Conservation (phyloP, 2,888 invertebrate genomes). For the Heteromyza rotundicornis region DNA sequence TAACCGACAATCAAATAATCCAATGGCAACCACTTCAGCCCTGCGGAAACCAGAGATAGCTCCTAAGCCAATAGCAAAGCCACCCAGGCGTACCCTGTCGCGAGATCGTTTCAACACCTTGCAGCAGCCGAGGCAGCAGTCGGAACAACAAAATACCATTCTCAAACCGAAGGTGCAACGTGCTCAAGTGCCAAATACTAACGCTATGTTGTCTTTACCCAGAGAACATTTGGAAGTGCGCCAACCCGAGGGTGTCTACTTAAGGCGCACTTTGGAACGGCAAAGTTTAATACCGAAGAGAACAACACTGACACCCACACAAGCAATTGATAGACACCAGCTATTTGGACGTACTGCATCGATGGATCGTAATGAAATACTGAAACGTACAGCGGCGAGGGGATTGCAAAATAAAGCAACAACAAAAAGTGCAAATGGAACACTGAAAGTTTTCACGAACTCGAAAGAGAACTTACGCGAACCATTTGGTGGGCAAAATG, state of each 20-base stretch:
- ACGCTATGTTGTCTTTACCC: slow-evolving; percentile 29
- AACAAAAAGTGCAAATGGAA: slow-evolving; percentile 30
- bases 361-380: slow-evolving; percentile 56
- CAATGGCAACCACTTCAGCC: slow-evolving; percentile 12
- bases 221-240: slow-evolving; percentile 29
- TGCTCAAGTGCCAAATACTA: slow-evolving; percentile 6
- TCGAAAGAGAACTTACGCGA: slow-evolving; percentile 41
- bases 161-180: slow-evolving; percentile 36
- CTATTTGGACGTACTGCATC: slow-evolving; percentile 50
- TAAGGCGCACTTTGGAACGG: slow-evolving; percentile 45
- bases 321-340: slow-evolving; percentile 31
- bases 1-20: slow-evolving; percentile 19
- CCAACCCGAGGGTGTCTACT: slow-evolving; percentile 27
- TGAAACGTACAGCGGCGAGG: slow-evolving; percentile 36
- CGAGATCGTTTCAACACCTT: slow-evolving; percentile 38
- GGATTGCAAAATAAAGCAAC: slow-evolving; percentile 11
- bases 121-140: slow-evolving; percentile 20
- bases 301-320: slow-evolving; percentile 35
- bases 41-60: slow-evolving; percentile 26
- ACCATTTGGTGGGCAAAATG: slow-evolving; percentile 35
- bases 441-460: slow-evolving; percentile 27
- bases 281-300: slow-evolving; percentile 54
- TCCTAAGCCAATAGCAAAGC: slow-evolving; percentile 33
- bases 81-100: slow-evolving; percentile 33
- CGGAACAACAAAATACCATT: slow-evolving; percentile 8